These are phyloP conservation scores for Sigmodon hispidus DNA, from an alignment of 2,113 vertebrate species.

Conservation along the genomic window DNA sequence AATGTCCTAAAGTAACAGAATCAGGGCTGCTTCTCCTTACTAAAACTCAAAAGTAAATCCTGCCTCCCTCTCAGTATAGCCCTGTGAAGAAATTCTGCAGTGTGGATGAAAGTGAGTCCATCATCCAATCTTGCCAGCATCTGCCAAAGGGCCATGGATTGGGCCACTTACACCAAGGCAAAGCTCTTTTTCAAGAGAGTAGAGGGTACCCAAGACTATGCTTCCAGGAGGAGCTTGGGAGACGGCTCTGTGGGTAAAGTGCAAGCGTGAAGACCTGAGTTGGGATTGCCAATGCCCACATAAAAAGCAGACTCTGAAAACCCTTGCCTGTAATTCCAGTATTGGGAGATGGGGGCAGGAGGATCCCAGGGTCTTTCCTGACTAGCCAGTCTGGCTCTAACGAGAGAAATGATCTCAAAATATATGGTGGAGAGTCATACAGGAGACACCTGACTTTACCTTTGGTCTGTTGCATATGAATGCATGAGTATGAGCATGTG, in stretches of 20 bases:
- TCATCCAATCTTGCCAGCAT: fast-evolving
- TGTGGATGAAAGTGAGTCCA: neutral
- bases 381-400: neutral
- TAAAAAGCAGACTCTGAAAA: neutral
- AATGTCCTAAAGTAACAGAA: neutral
- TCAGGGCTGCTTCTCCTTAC: neutral
- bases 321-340: no score
- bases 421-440: neutral
- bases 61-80: neutral
- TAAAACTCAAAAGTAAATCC: neutral
- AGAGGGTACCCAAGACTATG: neutral
- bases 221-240: neutral
- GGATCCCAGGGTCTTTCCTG: neutral
- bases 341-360: neutral
- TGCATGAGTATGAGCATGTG: neutral
- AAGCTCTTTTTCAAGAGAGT: neutral
- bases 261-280: no score
- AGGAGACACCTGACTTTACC: neutral
- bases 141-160: neutral
- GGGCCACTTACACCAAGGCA: neutral
- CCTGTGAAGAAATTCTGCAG: neutral
- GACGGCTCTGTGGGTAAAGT: neutral
- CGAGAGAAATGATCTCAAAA: neutral
- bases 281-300: neutral
- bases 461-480: neutral